Evolutionary conservation across 1,140 invertebrate genomes (phyloP).

Genomic region (Dendroctonus valens): DNA sequence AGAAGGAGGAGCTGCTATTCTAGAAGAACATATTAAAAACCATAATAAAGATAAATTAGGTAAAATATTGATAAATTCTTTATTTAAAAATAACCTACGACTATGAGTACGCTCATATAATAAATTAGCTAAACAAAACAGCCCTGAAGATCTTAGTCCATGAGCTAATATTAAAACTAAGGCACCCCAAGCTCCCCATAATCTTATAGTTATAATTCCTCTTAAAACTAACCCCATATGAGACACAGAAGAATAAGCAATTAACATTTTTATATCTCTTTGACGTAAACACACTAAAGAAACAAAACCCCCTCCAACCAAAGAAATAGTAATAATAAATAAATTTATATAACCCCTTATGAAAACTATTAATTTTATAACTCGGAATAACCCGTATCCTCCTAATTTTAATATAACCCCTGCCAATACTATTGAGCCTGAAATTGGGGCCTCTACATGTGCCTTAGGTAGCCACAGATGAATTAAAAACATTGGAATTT

Average conservation of each 20-base stretch:
- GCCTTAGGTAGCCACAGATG: no score
- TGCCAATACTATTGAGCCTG: no score
- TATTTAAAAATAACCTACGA: no score
- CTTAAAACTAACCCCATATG: constrained; percentile 59
- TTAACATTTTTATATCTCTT: constrained; percentile 60
- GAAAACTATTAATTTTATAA: no score
- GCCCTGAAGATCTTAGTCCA: constrained; percentile 62
- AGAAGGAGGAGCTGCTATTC: constrained; percentile 53
- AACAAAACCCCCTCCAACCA: constrained; percentile 57
- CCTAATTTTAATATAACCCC: no score
- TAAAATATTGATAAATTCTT: no score
- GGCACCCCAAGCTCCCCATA: no score
- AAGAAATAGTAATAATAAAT: constrained; percentile 55
- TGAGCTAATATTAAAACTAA: no score
- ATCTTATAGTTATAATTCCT: constrained; percentile 53
- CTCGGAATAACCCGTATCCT: no score
- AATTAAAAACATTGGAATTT: no score
- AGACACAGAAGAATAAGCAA: constrained; percentile 64
- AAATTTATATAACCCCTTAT: constrained; percentile 35
- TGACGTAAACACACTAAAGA: constrained; percentile 62
- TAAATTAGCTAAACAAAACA: constrained; percentile 65
- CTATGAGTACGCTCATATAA: no score
- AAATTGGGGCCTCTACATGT: no score
- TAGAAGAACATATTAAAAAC: constrained; percentile 60
- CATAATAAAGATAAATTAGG: constrained; percentile 57